Conservation (phyloP, 1,140 invertebrate genomes). For the Zophobas morio region DNA sequence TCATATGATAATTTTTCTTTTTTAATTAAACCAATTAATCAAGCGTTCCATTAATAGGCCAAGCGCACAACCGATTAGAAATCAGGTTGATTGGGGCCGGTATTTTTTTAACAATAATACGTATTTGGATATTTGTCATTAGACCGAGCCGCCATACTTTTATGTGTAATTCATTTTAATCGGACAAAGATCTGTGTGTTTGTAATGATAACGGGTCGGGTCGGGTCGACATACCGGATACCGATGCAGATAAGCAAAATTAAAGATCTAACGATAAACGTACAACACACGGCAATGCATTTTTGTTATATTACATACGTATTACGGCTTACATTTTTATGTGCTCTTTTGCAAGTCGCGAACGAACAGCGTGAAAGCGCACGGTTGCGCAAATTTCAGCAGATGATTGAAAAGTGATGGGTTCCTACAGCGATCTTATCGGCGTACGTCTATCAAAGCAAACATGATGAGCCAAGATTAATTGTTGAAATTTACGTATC, state of each 20-base stretch:
- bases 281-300: constrained; percentile 39
- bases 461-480: constrained; percentile 33
- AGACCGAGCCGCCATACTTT: constrained; percentile 26
- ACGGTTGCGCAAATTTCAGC: background rate
- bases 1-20: constrained; percentile 36
- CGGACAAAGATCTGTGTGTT: constrained; percentile 44
- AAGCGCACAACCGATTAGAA: constrained; percentile 4
- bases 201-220: constrained; percentile 46
- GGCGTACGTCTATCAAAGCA: constrained; percentile 16
- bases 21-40: constrained; percentile 43
- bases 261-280: constrained; percentile 47
- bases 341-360: background rate
- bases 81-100: background rate
- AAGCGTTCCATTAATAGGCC: constrained; percentile 19
- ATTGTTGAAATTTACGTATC: constrained; percentile 40
- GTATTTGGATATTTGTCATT: constrained; percentile 33
- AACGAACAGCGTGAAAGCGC: background rate
- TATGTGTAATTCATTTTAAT: constrained; percentile 49
- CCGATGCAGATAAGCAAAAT: constrained; percentile 50
- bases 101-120: constrained; percentile 31
- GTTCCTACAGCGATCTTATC: constrained; percentile 24
- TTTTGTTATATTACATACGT: constrained; percentile 42
- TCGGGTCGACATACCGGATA: constrained; percentile 48
- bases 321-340: constrained; percentile 27
- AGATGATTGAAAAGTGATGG: constrained; percentile 7